Percentiles rank a stretch among this genome's conserved stretches.
Conservation (phyloP, 2,797 vertebrate genomes). For the Spondyliosoma cantharus region DNA sequence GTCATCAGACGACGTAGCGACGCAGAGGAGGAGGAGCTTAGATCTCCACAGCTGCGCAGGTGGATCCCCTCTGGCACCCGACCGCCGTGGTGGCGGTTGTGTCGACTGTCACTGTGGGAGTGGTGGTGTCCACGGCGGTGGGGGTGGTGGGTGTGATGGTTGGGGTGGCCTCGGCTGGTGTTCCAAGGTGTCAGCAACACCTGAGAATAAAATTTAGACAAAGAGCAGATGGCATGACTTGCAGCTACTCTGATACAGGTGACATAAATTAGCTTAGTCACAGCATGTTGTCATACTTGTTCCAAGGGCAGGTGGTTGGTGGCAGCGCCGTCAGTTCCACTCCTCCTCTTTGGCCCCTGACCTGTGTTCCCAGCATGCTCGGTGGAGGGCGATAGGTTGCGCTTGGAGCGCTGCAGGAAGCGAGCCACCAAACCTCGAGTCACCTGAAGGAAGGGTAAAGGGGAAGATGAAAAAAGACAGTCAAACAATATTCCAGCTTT, state of each 20-base stretch:
- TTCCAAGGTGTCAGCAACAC: slow-evolving; percentile 81
- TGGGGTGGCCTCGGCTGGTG: slow-evolving; percentile 73
- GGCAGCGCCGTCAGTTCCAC: slow-evolving; percentile 67
- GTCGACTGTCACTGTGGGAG: slow-evolving; percentile 86
- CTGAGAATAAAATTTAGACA: slow-evolving; percentile 59
- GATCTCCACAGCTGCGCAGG: slow-evolving; percentile 94
- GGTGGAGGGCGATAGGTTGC: slow-evolving; percentile 80
- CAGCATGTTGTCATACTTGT: slow-evolving; percentile 70
- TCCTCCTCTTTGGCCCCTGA: slow-evolving; percentile 86
- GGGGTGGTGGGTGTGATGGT: slow-evolving; percentile 72
- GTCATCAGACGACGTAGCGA: slow-evolving; percentile 89
- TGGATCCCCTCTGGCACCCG: slow-evolving; percentile 87
- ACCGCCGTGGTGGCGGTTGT: slow-evolving; percentile 77
- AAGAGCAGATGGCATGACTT: neutral
- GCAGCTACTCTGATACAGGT: neutral
- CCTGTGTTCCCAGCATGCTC: slow-evolving; percentile 82
- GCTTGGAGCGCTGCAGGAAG: slow-evolving; percentile 93
- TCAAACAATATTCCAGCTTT: neutral
- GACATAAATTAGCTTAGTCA: neutral
- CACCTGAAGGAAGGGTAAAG: slow-evolving; percentile 74
- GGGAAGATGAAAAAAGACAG: neutral
- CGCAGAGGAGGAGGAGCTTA: slow-evolving; percentile 88
- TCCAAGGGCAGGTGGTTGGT: slow-evolving; percentile 75
- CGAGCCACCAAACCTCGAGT: slow-evolving; percentile 92
- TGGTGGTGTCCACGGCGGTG: slow-evolving; percentile 80